These are phyloP conservation scores for Caenorhabditis sp. DNA, from an alignment of 2,888 invertebrate species.

Conservation along the genomic window DNA sequence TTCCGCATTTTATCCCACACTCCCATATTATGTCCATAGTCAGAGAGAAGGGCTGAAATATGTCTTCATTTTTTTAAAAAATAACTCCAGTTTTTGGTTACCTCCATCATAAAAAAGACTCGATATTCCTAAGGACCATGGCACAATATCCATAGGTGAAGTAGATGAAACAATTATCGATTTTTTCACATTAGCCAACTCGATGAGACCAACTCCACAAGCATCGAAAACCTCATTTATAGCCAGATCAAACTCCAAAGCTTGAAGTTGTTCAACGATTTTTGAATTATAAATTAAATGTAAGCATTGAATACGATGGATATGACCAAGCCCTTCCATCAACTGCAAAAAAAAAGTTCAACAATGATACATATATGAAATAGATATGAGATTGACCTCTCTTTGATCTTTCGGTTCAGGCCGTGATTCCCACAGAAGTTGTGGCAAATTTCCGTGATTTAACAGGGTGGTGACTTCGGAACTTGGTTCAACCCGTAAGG, in stretches of 20 bases:
- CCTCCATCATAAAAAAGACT: constrained; percentile 31
- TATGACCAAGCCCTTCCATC: constrained; percentile 38
- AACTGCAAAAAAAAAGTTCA: constrained; percentile 15
- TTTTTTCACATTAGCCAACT: constrained; percentile 28
- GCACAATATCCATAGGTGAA: constrained; percentile 43
- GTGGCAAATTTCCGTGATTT: constrained; percentile 16
- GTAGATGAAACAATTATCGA: constrained; percentile 50
- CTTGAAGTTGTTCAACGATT: constrained; percentile 27
- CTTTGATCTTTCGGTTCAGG: constrained; percentile 29
- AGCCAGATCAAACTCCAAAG: constrained; percentile 33
- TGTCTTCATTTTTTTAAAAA: background rate
- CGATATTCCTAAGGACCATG: constrained; percentile 33
- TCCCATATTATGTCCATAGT: constrained; percentile 21
- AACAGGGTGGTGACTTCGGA: constrained; percentile 25
- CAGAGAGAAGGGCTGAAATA: constrained; percentile 31
- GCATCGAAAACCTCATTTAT: constrained; percentile 51
- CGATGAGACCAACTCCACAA: constrained; percentile 45
- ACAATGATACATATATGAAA: background rate
- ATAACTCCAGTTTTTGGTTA: constrained; percentile 1
- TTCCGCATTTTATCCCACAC: constrained; percentile 18
- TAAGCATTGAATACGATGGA: constrained; percentile 36
- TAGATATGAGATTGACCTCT: constrained; percentile 7
- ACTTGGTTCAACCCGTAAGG: constrained; percentile 22
- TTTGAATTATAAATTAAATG: constrained; percentile 32
- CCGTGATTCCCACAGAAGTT: constrained; percentile 36